These are phyloP conservation scores for Prochilodus magdalenae DNA, from an alignment of 2,113 vertebrate species.

Conservation along the genomic window DNA sequence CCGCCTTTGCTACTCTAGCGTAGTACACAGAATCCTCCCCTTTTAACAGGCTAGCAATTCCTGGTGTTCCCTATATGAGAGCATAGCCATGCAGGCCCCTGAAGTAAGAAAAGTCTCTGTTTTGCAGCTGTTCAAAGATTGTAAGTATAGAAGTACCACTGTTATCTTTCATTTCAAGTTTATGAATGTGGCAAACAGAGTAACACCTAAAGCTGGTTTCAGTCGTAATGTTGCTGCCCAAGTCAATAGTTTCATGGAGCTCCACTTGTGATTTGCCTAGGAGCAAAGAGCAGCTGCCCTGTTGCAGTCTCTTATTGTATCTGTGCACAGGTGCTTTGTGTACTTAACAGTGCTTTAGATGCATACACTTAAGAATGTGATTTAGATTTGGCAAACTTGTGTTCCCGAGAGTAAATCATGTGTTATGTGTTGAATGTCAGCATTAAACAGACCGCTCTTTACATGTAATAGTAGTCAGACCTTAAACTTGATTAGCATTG, in stretches of 20 bases:
- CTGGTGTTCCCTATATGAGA: neutral
- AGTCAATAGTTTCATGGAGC: no score
- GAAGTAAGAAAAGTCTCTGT: neutral
- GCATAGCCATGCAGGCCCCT: neutral
- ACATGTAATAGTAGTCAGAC: neutral
- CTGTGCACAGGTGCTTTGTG: neutral
- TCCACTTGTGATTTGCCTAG: neutral
- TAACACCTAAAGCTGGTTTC: no score
- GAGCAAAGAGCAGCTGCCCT: neutral
- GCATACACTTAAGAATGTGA: neutral
- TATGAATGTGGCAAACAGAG: neutral
- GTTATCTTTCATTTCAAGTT: neutral
- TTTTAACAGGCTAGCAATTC: neutral
- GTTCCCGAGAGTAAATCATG: neutral
- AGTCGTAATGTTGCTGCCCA: no score
- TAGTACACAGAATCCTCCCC: conserved; percentile 13
- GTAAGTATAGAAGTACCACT: neutral
- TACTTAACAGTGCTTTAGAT: neutral
- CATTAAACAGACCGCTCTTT: neutral
- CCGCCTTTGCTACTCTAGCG: conserved; percentile 10
- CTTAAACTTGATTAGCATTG: neutral
- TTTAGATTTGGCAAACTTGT: neutral
- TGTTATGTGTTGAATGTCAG: no score
- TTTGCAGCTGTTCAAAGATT: neutral
- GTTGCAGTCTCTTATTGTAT: no score